Conservation (phyloP, 2,797 vertebrate species). For the Spea hammondii region DNA sequence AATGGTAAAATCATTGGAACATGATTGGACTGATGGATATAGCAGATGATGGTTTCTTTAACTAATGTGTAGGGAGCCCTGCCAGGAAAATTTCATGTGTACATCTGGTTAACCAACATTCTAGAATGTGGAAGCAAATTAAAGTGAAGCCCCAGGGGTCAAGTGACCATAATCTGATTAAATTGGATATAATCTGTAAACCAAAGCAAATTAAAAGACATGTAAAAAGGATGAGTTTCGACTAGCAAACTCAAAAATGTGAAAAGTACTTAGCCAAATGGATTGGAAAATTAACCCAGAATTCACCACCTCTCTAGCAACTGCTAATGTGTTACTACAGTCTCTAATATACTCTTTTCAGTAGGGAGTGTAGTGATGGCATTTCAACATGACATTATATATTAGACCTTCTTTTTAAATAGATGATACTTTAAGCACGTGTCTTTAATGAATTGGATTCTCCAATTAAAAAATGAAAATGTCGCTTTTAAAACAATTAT, state of each 20-base stretch:
- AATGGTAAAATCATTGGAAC: constrained; percentile 57
- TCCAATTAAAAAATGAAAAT: too few species aligned
- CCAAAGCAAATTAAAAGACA: constrained; percentile 61
- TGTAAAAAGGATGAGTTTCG: constrained; percentile 60
- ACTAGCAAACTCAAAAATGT: constrained; percentile 55
- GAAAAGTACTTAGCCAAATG: constrained; percentile 48
- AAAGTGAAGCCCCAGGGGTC: constrained; percentile 57
- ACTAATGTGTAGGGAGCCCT: constrained; percentile 65
- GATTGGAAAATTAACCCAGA: constrained; percentile 42
- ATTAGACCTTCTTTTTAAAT: not conserved
- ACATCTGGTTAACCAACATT: constrained; percentile 59
- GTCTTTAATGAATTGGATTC: too few species aligned
- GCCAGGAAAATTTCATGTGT: constrained; percentile 66
- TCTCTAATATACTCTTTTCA: constrained; percentile 29
- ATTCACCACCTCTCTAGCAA: constrained; percentile 56
- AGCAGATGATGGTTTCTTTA: constrained; percentile 63
- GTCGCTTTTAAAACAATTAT: too few species aligned
- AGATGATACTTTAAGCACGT: too few species aligned
- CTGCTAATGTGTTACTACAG: constrained; percentile 68
- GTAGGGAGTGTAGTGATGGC: not conserved
- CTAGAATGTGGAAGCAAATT: constrained; percentile 60
- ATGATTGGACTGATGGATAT: constrained; percentile 61
- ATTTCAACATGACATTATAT: not conserved
- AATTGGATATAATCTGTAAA: constrained; percentile 64
- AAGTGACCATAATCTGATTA: constrained; percentile 63